Evolutionary conservation across 1,140 invertebrate species (phyloP), one percentile per base, ranked within the genome.

Genomic region (Wasmannia auropunctata): DNA sequence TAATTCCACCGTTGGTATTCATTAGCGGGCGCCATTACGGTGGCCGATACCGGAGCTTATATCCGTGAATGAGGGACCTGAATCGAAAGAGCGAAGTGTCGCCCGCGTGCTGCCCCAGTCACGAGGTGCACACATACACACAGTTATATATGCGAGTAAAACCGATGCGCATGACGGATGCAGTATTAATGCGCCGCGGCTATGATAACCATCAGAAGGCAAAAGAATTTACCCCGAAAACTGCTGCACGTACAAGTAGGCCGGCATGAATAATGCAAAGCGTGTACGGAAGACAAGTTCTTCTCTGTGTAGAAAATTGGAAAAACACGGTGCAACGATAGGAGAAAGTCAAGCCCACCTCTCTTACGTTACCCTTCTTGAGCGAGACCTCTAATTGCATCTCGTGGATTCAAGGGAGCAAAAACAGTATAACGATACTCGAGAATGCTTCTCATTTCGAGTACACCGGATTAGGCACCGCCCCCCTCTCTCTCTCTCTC

Each of bases 381-480:
- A 79, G 60, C 91, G 62, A 65, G 67, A 80, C 51, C 70, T 88
- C 88, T 93, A 92, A 93, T 93, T 93, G 89, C 90, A 89, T 91
- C 92, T 93, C 86, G 63, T 89, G 49, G 54, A 87, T 79, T 93
- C 91, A 91, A 88, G 91, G 76, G 80, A 92, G 91, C 88, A 92
- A 92, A 92, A 93, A 92, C 91, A 85, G 77, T 67, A 76, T 90
- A 87, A 92, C 85, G 90, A 91, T 91, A 91, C 92, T 92, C 74
- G 86, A 91, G 87, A 63, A 83, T 54, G 67, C 85, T 85, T 37
- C 54, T 87, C 83, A 63, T 87, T 88, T 87, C 69, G 25, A 89
- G 75, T 80, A 62, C 85, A 85, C 79, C 85, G 85, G 46, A 77
- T 31, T 69, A 87, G 65, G 25, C 58, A 25, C 72, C 22, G 83